These are phyloP conservation scores for Cotesia typhae DNA, from an alignment of 1,140 invertebrate genomes.

Conservation along the genomic window DNA sequence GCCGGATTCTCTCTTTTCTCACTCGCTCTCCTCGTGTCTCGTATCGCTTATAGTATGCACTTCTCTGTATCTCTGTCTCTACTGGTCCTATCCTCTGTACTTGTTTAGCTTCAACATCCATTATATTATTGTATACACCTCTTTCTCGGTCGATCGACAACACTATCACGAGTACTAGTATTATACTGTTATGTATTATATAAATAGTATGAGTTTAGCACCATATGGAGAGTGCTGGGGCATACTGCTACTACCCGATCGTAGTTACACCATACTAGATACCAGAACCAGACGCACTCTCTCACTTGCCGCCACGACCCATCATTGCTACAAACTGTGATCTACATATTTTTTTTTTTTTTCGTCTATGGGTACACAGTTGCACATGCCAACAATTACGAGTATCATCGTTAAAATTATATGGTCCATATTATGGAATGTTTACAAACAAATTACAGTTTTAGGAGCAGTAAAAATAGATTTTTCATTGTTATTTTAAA, in stretches of 20 bases:
- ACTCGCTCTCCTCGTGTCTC: constrained; percentile 10
- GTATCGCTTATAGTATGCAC: neutral
- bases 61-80: too few relatives aligned
- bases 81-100: too few relatives aligned
- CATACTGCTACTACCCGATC: neutral
- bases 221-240: too few relatives aligned
- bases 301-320: neutral
- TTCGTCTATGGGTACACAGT: neutral
- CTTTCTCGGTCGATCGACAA: constrained; percentile 7
- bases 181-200: neutral
- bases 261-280: neutral
- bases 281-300: neutral
- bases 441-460: too few relatives aligned
- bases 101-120: too few relatives aligned
- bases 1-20: constrained; percentile 18
- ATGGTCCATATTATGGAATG: too few relatives aligned
- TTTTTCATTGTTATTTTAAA: too few relatives aligned
- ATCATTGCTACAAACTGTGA: neutral
- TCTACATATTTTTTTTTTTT: constrained; percentile 4
- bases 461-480: too few relatives aligned
- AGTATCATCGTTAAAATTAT: neutral
- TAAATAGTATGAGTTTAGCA: too few relatives aligned
- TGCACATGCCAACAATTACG: neutral
- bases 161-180: neutral
- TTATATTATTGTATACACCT: neutral